Conservation (phyloP, 2,113 vertebrate species). For the Struthidea cinerea region DNA sequence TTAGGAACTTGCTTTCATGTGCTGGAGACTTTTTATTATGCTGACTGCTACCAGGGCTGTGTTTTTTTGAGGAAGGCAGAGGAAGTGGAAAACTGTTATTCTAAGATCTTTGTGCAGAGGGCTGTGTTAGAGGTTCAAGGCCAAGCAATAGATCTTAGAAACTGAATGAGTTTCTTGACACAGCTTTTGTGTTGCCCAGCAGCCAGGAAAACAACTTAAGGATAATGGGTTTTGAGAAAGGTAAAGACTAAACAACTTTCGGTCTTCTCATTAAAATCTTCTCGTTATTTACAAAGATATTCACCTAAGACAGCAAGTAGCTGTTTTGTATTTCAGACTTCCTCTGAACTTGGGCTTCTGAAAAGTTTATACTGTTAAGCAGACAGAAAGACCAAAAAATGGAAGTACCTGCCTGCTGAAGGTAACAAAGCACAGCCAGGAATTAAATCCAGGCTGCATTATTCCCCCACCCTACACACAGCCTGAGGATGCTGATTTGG, state of each 20-base stretch:
- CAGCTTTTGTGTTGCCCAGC: not conserved
- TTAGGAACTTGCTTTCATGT: not conserved
- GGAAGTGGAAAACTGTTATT: not conserved
- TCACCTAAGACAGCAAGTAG: not conserved
- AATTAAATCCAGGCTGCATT: not conserved
- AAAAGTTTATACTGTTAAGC: not conserved
- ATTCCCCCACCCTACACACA: not conserved
- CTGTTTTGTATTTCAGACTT: not conserved
- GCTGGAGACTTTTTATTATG: not conserved
- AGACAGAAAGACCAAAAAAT: not conserved
- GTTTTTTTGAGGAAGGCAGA: not conserved
- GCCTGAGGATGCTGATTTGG: not conserved
- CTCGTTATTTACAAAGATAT: not conserved
- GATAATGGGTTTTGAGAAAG: not conserved
- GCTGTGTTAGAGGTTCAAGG: slow-evolving; percentile 4
- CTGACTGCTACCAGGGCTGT: not conserved
- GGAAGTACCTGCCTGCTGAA: not conserved
- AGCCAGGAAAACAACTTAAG: not conserved
- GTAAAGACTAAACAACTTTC: not conserved
- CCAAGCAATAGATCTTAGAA: not conserved
- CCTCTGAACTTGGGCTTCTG: not conserved
- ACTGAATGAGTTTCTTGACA: not conserved
- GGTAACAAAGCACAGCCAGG: not conserved
- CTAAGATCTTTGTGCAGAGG: not conserved
- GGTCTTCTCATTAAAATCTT: slow-evolving; percentile 10